These are phyloP conservation scores for Gavialis gangeticus DNA, from an alignment of 2,113 vertebrate genomes.

Conservation along the genomic window DNA sequence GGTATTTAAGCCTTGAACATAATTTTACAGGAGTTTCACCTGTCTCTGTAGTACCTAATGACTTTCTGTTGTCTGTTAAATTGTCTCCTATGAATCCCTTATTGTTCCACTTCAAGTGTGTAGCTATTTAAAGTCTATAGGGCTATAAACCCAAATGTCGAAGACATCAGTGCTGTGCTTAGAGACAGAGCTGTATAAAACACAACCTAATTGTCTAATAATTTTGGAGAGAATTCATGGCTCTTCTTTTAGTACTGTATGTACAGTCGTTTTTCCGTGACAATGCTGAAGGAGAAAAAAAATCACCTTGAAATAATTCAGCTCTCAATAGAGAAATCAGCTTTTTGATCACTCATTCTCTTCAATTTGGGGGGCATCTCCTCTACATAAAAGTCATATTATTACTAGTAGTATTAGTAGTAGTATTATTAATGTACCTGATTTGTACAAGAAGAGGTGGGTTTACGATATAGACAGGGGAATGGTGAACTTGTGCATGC, in stretches of 20 bases:
- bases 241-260: neutral
- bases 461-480: neutral
- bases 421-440: neutral
- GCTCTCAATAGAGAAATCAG: fast-evolving
- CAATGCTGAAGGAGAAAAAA: neutral
- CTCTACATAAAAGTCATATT: fast-evolving
- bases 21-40: neutral
- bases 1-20: neutral
- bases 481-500: neutral
- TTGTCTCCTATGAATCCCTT: neutral
- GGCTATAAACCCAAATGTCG: neutral
- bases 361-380: fast-evolving
- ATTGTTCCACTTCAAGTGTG: fast-evolving
- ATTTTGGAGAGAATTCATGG: neutral
- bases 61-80: neutral
- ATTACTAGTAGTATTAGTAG: neutral
- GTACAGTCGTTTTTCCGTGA: neutral
- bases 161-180: neutral
- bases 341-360: fast-evolving
- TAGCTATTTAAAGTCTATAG: fast-evolving
- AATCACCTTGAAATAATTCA: fast-evolving
- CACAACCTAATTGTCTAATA: fast-evolving
- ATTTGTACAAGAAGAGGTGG: neutral
- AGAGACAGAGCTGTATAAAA: neutral
- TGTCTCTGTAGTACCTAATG: fast-evolving